Conservation (phyloP, 2,888 invertebrate species). For the Altica lythri region DNA sequence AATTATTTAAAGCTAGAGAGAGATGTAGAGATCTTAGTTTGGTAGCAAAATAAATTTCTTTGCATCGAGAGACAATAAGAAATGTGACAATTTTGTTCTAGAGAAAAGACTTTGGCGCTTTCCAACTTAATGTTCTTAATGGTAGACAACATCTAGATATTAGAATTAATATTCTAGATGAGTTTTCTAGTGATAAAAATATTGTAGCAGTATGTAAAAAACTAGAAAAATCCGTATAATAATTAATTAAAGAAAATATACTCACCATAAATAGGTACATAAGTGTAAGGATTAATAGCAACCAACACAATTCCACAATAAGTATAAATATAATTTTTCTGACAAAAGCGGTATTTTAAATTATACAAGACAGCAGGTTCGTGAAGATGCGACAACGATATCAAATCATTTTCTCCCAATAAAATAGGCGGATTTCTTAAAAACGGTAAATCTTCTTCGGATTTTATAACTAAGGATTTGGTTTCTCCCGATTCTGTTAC, state of each 20-base stretch:
- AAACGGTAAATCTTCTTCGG: conserved; percentile 81
- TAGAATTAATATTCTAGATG: neutral
- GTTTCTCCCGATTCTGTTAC: conserved; percentile 67
- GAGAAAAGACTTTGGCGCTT: too few species aligned
- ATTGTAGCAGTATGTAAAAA: neutral
- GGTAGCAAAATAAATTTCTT: too few species aligned
- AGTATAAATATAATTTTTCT: conserved; percentile 94
- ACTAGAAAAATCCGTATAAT: neutral
- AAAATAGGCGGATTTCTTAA: conserved; percentile 93
- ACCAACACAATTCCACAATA: conserved; percentile 99
- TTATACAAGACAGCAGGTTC: conserved; percentile 97
- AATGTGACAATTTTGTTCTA: too few species aligned
- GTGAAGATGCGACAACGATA: conserved; percentile 94
- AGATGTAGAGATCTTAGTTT: too few species aligned
- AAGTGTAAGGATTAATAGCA: conserved; percentile 97
- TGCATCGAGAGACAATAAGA: too few species aligned
- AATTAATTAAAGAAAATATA: neutral
- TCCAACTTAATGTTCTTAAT: neutral
- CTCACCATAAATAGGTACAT: conserved; percentile 89
- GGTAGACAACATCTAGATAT: neutral
- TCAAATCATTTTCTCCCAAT: conserved; percentile 97
- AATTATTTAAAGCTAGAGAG: too few species aligned
- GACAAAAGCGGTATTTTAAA: conserved; percentile 89
- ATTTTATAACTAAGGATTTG: conserved; percentile 66
- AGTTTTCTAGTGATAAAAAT: neutral